Base-by-base conservation (phyloP, 2,888 invertebrate genomes). In the Steromphala cineraria region DNA sequence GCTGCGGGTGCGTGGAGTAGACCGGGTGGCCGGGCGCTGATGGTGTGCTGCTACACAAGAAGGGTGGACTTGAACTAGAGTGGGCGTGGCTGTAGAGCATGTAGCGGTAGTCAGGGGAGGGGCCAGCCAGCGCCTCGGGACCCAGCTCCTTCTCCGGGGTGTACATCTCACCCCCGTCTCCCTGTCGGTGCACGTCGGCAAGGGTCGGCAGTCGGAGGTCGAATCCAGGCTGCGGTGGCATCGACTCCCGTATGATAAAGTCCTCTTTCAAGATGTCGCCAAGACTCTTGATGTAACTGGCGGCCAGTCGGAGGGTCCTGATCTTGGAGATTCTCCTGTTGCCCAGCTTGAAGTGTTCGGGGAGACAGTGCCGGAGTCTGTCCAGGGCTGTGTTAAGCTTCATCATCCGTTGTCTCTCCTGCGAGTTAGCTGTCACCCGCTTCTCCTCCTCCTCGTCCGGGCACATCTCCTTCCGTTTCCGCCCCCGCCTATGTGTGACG, bases 271-370 rank as follows among this genome's bases (percentile, higher is more conserved):
- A 78, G 74, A 90, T 56, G 19, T 87, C 86, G 21, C 84, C 82
- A 31, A 90, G 75, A 8, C 81, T 81, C 13, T 82, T 75, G n/a
- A 90, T 90, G 74, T 90, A 90, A 55, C 84, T 84, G 78, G 84
- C 85, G 31, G 89, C 89, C n/a, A 87, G 78, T 13, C 88, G 83
- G 17, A 90, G 80, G 5, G 89, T 88, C 67, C 89, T 83, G 21
- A 90, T 88, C 81, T 90, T 90, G 4, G 89, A 90, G 83, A 88
- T 84, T 5, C 86, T 82, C 13, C 88, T 78, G 75, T 87, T 85
- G 67, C 83, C 82, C 8, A 87, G 67, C 36, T 84, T 84, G 71
- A 85, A 87, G 46, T 87, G 84, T 40, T 83, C 79, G 0, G 89
- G 89, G 17, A 90, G 81, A 46, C 82, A 82, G 19, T 82, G 82